Evolutionary conservation across 2,888 invertebrate species (phyloP).

Genomic region (Chaetogeoica ovagalla): DNA sequence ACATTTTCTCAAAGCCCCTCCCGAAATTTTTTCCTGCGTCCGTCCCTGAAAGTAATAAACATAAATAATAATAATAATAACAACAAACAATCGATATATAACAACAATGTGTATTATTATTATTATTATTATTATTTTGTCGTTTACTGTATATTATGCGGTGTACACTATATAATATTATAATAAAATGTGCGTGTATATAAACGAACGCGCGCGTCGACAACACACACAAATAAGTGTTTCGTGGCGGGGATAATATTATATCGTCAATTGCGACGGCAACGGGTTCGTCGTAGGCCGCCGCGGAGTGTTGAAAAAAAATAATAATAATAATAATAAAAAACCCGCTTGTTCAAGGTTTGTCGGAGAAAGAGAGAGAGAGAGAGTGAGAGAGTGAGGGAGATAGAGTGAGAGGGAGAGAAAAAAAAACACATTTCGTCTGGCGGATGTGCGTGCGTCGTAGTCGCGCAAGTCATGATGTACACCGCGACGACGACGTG

Average conservation of each 20-base stretch:
- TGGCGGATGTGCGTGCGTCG: slow-evolving; percentile 43
- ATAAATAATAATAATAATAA: too few relatives aligned
- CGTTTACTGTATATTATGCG: too few relatives aligned
- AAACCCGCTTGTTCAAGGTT: slow-evolving; percentile 31
- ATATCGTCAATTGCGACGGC: neutral
- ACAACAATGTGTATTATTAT: too few relatives aligned
- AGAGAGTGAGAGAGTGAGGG: neutral
- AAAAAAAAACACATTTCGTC: slow-evolving; percentile 28
- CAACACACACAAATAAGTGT: neutral
- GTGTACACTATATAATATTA: too few relatives aligned
- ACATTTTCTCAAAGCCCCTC: too few relatives aligned
- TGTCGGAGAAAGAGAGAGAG: neutral
- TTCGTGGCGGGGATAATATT: slow-evolving; percentile 7
- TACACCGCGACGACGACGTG: slow-evolving; percentile 21
- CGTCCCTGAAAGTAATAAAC: too few relatives aligned
- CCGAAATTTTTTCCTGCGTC: too few relatives aligned
- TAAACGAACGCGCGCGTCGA: neutral
- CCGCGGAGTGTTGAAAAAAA: neutral
- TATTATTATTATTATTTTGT: too few relatives aligned
- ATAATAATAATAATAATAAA: neutral
- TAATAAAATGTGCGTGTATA: too few relatives aligned
- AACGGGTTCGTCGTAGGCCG: slow-evolving; percentile 42
- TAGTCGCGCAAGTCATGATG: slow-evolving; percentile 36
- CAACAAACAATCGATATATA: too few relatives aligned
- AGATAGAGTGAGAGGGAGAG: too few relatives aligned